Percentiles rank a stretch among this genome's conserved stretches.
phyloP scores from a whole-genome alignment of 2,113 vertebrate species.

The Clarias batrachus region DNA sequence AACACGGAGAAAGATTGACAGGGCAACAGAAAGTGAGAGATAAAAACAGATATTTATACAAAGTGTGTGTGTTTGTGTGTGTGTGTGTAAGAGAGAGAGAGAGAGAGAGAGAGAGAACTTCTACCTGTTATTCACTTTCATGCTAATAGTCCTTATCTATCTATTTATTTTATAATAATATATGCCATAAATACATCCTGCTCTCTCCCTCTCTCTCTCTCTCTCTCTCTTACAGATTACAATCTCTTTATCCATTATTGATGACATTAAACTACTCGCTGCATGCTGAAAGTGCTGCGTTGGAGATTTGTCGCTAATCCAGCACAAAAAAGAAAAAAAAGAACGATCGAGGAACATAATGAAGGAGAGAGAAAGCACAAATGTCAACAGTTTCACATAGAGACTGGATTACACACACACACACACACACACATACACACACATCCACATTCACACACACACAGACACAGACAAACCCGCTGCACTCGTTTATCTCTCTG shows the following conservation, averaged over 20 bases:
- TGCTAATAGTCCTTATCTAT: not conserved
- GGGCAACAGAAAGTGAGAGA: too few species aligned
- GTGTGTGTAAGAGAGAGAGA: not conserved
- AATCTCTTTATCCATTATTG: slow-evolving; percentile 99
- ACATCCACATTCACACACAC: slow-evolving; percentile 64
- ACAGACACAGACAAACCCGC: slow-evolving; percentile 55
- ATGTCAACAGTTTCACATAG: slow-evolving; percentile 99
- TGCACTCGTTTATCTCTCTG: slow-evolving; percentile 30
- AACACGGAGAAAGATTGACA: not conserved
- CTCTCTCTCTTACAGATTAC: slow-evolving; percentile 80
- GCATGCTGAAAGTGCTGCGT: slow-evolving; percentile 98
- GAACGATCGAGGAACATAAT: slow-evolving; percentile 96
- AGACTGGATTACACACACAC: slow-evolving; percentile 96
- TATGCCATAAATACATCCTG: too few species aligned
- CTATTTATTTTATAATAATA: not conserved
- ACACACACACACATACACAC: slow-evolving; percentile 34
- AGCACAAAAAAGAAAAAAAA: slow-evolving; percentile 98
- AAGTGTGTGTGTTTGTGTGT: too few species aligned
- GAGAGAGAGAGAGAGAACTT: not conserved
- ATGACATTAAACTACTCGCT: slow-evolving; percentile 99
- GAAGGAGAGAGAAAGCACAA: slow-evolving; percentile 96
- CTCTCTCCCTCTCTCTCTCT: slow-evolving; percentile 24
- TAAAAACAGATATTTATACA: not conserved
- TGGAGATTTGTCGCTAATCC: slow-evolving; percentile 99
- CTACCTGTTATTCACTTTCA: not conserved